These are phyloP conservation scores for Carcinoscorpius rotundicauda DNA, from an alignment of 1,140 invertebrate genomes.

Conservation along the genomic window DNA sequence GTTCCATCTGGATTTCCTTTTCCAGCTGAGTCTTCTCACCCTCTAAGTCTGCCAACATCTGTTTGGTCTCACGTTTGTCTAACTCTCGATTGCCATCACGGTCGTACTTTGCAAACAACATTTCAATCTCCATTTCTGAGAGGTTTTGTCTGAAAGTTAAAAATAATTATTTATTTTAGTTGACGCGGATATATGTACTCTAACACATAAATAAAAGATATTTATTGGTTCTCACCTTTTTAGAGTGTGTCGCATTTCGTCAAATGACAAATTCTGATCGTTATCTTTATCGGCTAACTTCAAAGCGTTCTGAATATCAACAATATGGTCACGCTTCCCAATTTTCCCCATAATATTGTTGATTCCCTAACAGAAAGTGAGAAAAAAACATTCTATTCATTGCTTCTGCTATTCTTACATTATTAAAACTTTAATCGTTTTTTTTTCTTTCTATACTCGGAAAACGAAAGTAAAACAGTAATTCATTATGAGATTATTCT, in stretches of 20 bases:
- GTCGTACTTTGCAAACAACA: constrained; percentile 52
- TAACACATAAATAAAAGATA: neutral
- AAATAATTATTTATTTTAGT: neutral
- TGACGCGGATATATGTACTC: no score
- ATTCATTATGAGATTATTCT: no score
- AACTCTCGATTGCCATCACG: constrained; percentile 41
- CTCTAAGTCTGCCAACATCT: constrained; percentile 34
- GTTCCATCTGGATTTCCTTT: constrained; percentile 26
- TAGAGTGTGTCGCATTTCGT: constrained; percentile 36
- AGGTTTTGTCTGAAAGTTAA: constrained; percentile 37
- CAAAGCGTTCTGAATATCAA: constrained; percentile 42
- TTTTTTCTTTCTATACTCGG: no score
- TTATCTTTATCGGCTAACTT: constrained; percentile 39
- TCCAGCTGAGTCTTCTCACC: constrained; percentile 29
- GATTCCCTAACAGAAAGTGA: constrained; percentile 28
- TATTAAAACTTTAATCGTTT: no score
- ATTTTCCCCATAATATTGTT: constrained; percentile 41
- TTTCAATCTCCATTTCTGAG: constrained; percentile 52
- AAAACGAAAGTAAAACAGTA: no score
- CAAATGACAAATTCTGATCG: constrained; percentile 36
- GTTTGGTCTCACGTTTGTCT: constrained; percentile 36
- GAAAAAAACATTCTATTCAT: neutral
- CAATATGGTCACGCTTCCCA: constrained; percentile 39
- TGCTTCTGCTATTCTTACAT: no score
- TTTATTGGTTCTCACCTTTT: constrained; percentile 33